These are phyloP conservation scores for Urocynchramus pylzowi DNA, from an alignment of 2,113 vertebrate species.

Conservation along the genomic window DNA sequence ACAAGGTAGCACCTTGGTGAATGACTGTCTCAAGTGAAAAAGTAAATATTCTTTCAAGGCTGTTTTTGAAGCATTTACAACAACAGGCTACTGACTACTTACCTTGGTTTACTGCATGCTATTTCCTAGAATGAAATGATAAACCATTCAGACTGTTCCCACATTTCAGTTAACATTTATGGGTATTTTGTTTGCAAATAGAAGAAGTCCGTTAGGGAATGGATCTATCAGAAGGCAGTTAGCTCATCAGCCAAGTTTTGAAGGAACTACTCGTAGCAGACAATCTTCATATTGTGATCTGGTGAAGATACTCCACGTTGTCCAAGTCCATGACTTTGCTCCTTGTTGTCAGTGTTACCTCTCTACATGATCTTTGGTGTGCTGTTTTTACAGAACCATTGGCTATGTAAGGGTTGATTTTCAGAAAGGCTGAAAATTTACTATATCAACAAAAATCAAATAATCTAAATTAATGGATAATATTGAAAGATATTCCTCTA, in stretches of 20 bases:
- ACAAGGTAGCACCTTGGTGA: not conserved
- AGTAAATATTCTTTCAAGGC: not conserved
- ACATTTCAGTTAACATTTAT: not conserved
- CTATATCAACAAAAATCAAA: not conserved
- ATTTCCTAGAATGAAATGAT: not conserved
- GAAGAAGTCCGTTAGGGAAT: not conserved
- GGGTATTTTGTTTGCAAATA: not conserved
- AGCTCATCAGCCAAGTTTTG: not conserved
- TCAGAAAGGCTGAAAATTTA: not conserved
- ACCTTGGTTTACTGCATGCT: not conserved
- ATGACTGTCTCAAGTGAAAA: not conserved
- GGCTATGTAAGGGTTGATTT: not conserved
- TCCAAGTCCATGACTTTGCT: not conserved
- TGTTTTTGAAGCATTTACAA: not conserved
- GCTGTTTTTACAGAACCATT: not conserved
- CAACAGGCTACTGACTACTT: not conserved
- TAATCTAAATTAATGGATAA: not conserved
- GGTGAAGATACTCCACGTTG: rapidly evolving
- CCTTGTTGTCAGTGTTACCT: not conserved
- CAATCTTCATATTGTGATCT: not conserved
- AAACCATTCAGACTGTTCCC: not conserved
- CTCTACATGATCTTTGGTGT: not conserved
- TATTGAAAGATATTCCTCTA: not conserved
- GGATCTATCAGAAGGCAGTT: not conserved
- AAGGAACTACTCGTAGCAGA: not conserved